Base-by-base conservation (phyloP, 30 jellyfish, hydroid and myxozoan species). In the Hydractinia symbiolongicarpus region DNA sequence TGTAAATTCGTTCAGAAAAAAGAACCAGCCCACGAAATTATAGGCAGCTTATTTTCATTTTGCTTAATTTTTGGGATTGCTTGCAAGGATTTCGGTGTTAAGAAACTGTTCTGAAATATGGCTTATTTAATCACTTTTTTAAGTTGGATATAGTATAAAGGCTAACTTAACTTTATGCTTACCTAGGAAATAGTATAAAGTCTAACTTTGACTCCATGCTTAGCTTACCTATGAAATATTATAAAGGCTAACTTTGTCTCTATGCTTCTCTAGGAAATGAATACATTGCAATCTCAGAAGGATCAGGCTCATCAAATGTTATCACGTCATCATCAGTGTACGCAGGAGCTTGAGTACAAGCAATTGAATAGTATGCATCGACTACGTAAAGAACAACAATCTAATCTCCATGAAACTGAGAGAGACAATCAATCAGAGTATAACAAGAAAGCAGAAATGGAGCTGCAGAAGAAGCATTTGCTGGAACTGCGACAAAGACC, bases 391-490 rank as follows among this genome's bases (percentile, higher is more conserved):
- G 97, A 88, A 54, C 99, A 94, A 77, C 99, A 94, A 55, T 89
- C 82, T 62, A 81, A 87, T 67, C 94, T 89, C 61, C 99, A 94
- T 57, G 96, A 88, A 61, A 94, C 99, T 11, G 99, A 94, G 61
- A 77, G 99, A 95, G 99, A 89, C 78, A 94, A 94, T 72, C 99
- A 94, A 74, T 85, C 85, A 95, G 99, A 94, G 67, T 94, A 94
- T 68, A 94, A 94, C 76, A 94, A 94, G 71, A 94, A 94, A 71
- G 99, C 99, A 7, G 99, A 94, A 69, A 84, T 94, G 96, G 99
- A 94, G 11, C 66, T 94, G 55, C 99, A 94, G 66, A 94, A 94
- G 95, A 94, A 94, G 69, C 99, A 94, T 76, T 70, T 94, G 79
- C 73, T 94, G 1, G 99, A 94, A 82, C 82, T 94, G 9, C 76